Evolutionary conservation across 2,888 invertebrate genomes (phyloP).

Genomic region (Scaptomyza polygonia): DNA sequence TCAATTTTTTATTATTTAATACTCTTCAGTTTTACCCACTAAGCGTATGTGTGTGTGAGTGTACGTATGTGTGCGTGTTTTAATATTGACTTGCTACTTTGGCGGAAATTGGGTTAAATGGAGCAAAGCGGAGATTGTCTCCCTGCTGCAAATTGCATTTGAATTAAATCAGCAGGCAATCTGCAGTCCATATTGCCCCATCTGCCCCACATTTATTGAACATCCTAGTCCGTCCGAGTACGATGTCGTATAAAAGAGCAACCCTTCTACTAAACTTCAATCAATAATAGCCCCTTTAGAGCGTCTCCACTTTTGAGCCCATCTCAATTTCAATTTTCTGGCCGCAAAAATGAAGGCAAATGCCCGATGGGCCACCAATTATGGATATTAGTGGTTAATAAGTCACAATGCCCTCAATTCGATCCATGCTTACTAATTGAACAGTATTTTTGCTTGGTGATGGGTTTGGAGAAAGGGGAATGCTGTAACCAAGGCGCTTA

Average conservation of each 20-base stretch:
- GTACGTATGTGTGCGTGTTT: constrained; percentile 31
- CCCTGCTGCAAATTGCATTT: constrained; percentile 61
- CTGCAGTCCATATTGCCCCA: constrained; percentile 48
- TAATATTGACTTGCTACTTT: constrained; percentile 66
- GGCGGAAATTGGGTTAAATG: constrained; percentile 64
- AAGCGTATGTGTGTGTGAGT: constrained; percentile 10
- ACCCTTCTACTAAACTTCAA: neutral
- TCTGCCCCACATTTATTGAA: neutral
- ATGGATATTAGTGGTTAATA: constrained; percentile 60
- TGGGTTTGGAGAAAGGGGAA: neutral
- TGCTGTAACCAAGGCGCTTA: constrained; percentile 10
- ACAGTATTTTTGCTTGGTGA: neutral
- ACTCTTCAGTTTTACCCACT: constrained; percentile 36
- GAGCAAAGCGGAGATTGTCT: constrained; percentile 66
- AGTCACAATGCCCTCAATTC: constrained; percentile 57
- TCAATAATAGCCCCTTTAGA: neutral
- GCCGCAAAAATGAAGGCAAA: constrained; percentile 1
- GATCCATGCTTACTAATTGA: constrained; percentile 48
- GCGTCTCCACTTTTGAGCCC: neutral
- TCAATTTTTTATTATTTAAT: constrained; percentile 34
- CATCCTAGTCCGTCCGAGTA: too few species aligned
- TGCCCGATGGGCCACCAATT: constrained; percentile 46
- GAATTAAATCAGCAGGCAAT: constrained; percentile 67
- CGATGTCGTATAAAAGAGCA: neutral
- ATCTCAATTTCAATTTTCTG: constrained; percentile 6